A percentile compares a stretch with the other conserved stretches of the same genome.
These are phyloP conservation scores for Leucoptera coffeella DNA, from an alignment of 2,888 invertebrate species.

Conservation along the genomic window DNA sequence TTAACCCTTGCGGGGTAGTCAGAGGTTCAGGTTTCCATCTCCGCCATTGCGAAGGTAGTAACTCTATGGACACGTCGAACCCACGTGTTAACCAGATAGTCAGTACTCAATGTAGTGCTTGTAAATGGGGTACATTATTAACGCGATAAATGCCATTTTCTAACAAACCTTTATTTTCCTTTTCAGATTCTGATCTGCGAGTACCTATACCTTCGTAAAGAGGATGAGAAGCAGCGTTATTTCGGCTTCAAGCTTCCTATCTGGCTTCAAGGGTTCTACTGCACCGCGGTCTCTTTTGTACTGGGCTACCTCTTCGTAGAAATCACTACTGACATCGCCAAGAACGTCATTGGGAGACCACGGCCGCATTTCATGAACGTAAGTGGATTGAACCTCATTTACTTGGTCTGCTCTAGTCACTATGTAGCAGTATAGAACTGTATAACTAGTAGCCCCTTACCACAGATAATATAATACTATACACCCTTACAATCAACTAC, in stretches of 20 bases:
- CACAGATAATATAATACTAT: too few relatives aligned
- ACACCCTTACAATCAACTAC: too few relatives aligned
- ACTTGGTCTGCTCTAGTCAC: too few relatives aligned
- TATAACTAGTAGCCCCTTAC: too few relatives aligned
- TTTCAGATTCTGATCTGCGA: constrained; percentile 32
- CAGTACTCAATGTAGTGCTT: too few relatives aligned
- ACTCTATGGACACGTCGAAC: too few relatives aligned
- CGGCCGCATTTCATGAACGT: constrained; percentile 88
- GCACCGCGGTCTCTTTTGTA: constrained; percentile 65
- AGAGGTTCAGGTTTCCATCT: too few relatives aligned
- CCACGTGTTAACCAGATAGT: too few relatives aligned
- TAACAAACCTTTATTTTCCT: neutral
- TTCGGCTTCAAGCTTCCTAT: constrained; percentile 57
- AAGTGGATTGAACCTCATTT: constrained; percentile 17
- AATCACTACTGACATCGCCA: constrained; percentile 83
- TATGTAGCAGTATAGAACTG: too few relatives aligned
- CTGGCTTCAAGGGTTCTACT: constrained; percentile 68
- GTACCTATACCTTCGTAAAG: constrained; percentile 24
- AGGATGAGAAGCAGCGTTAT: constrained; percentile 26
- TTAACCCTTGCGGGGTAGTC: too few relatives aligned
- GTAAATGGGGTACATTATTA: too few relatives aligned
- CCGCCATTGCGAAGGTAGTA: too few relatives aligned
- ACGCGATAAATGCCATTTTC: neutral
- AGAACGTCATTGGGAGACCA: constrained; percentile 89
- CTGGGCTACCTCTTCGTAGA: constrained; percentile 81